Evolutionary conservation across 2,113 vertebrate genomes (phyloP), one percentile per base, ranked within the genome.

Genomic region (Oryzias javanicus): DNA sequence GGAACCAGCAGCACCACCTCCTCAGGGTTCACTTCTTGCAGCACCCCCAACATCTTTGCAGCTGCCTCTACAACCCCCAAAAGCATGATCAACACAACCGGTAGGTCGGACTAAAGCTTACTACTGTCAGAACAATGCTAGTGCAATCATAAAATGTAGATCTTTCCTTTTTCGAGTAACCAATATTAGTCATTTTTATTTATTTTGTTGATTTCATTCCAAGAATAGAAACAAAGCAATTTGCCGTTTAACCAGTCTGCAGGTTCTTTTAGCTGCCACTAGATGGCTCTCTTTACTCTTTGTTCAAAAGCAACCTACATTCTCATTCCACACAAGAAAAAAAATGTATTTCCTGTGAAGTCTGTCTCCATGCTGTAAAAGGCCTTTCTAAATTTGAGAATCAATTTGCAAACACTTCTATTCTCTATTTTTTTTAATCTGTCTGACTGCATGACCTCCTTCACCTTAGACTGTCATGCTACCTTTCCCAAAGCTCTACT

Each of bases 71-170:
- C 91, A 72, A 94, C 94, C 73, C 94, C 95, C 82, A 98, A 97
- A 92, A 97, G 95, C 94, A 97, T 96, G 95, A 98, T 98, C 91
- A 98, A 98, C 82, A 91, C 91, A 18, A 91, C 89, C 4, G 90
- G 90, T 91, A 75, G 27, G 79, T 49, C 63, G 44, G 2, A 25
- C 44, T 14, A 58, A 78, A 46, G 54, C 55, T 60, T 14, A 54
- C 59, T 4, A 2, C 0, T 1, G 4, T 1, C 29, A 15, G 14
- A 50, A 41, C 47, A 15, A 0, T 13, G 20, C 24, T 10, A 0
- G 17, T 6, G 18, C 22, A 1, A 47, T 56, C 17, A 63, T 35
- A 12, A 18, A 25, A 17, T 47, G 59, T 18, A 42, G 18, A 42
- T 41, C n/a, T 45, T 55, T 1, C 10, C 50, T 60, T 55, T 20